These are phyloP conservation scores for Netelia fuscicornis DNA, from an alignment of 2,888 invertebrate genomes.

Conservation along the genomic window DNA sequence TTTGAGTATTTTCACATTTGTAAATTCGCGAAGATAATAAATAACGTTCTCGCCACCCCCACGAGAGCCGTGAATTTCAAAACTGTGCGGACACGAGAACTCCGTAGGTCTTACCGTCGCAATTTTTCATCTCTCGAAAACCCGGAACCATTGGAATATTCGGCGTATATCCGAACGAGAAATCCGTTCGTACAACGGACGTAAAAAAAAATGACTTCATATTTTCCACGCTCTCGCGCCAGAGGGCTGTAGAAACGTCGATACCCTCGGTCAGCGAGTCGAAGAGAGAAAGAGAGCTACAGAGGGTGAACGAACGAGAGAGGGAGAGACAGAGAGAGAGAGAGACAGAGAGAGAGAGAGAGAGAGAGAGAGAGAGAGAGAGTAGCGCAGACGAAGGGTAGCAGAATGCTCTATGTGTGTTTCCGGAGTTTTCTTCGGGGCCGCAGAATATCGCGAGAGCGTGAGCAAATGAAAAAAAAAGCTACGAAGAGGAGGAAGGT, in stretches of 20 bases:
- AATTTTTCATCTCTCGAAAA: constrained; percentile 42
- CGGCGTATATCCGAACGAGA: constrained; percentile 30
- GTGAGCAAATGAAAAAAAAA: constrained; percentile 34
- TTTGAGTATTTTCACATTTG: neutral
- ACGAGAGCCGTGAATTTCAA: constrained; percentile 34
- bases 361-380: neutral
- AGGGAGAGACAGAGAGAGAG: neutral
- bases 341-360: neutral
- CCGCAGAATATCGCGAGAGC: constrained; percentile 63
- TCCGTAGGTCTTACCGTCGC: neutral
- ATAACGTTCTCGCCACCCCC: neutral
- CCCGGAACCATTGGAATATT: constrained; percentile 10
- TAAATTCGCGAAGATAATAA: neutral
- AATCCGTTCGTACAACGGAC: constrained; percentile 37
- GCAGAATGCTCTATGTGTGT: constrained; percentile 50
- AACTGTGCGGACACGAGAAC: constrained; percentile 26
- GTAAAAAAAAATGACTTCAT: constrained; percentile 43
- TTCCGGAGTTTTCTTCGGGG: constrained; percentile 62
- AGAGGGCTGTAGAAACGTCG: constrained; percentile 42
- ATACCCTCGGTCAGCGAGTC: constrained; percentile 40
- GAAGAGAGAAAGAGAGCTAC: constrained; percentile 12
- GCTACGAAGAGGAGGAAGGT: neutral
- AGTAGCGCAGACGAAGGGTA: constrained; percentile 7
- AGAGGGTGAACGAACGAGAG: neutral
- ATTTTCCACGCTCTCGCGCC: constrained; percentile 50